Percentiles rank a stretch among this genome's conserved stretches.
Conservation (phyloP, 2,888 invertebrate genomes). For the Sisyra terminalis region DNA sequence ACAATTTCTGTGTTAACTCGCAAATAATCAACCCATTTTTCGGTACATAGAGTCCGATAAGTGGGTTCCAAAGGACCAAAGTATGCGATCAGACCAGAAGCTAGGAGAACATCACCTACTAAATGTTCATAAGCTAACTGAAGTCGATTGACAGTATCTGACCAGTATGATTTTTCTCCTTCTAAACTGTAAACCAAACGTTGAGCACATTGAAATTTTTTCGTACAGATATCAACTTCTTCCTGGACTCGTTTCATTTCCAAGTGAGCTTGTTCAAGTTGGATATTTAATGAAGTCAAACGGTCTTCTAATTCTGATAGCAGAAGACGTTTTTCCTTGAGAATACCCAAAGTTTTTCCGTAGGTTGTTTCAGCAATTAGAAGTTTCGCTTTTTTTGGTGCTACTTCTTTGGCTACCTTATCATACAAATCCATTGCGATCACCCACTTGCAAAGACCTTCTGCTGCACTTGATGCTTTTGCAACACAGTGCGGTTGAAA, state of each 20-base stretch:
- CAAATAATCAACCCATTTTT: slow-evolving; percentile 49
- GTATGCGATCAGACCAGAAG: slow-evolving; percentile 80
- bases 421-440: slow-evolving; percentile 83
- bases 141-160: slow-evolving; percentile 53
- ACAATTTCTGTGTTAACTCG: slow-evolving; percentile 53
- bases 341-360: slow-evolving; percentile 64
- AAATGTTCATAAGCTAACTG: slow-evolving; percentile 63
- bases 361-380: slow-evolving; percentile 68
- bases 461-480: slow-evolving; percentile 86
- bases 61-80: slow-evolving; percentile 49
- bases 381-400: slow-evolving; percentile 72
- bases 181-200: slow-evolving; percentile 77
- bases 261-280: slow-evolving; percentile 44
- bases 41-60: slow-evolving; percentile 26
- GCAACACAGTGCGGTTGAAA: slow-evolving; percentile 67
- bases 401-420: slow-evolving; percentile 63
- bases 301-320: slow-evolving; percentile 61
- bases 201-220: slow-evolving; percentile 71
- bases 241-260: slow-evolving; percentile 53
- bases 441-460: slow-evolving; percentile 85
- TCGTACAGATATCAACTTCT: slow-evolving; percentile 63
- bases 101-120: slow-evolving; percentile 78
- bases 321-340: slow-evolving; percentile 67
- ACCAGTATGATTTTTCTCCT: slow-evolving; percentile 80
- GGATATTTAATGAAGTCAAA: slow-evolving; percentile 51